Evolutionary conservation across 2,888 invertebrate species (phyloP).

Genomic region (Odontocolon sp.): DNA sequence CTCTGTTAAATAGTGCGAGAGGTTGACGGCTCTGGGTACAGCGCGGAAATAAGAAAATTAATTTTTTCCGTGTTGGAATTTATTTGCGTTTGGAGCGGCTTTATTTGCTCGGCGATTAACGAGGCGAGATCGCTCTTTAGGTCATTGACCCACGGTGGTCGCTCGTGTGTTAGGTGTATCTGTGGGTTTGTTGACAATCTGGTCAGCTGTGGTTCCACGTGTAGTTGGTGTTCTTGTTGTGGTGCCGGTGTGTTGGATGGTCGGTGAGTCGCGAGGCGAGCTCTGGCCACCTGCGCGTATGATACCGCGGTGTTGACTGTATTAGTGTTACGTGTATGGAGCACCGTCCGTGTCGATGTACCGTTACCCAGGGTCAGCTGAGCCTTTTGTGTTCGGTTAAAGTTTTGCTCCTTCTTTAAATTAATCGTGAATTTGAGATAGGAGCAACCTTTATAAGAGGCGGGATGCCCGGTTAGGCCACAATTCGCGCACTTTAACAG

Average conservation of each 20-base stretch:
- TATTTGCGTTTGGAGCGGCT: background rate
- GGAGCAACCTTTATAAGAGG: slow-evolving; percentile 35
- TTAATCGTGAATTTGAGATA: slow-evolving; percentile 7
- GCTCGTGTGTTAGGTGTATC: background rate
- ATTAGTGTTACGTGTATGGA: too few species aligned
- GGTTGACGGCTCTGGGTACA: too few species aligned
- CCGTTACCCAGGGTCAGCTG: too few species aligned
- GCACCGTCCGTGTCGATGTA: too few species aligned
- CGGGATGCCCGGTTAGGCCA: slow-evolving; percentile 20
- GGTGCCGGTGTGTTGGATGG: too few species aligned
- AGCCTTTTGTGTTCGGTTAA: too few species aligned
- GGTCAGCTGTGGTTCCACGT: background rate
- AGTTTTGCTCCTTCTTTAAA: background rate
- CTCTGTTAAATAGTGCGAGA: too few species aligned
- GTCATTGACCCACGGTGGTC: background rate
- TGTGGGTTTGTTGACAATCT: background rate
- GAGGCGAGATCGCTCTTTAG: background rate
- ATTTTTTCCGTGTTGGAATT: background rate
- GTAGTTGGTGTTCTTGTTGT: background rate
- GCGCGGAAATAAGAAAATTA: background rate
- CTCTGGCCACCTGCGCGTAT: background rate
- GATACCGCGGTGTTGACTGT: background rate
- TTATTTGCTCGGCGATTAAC: background rate
- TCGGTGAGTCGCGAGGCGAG: too few species aligned
- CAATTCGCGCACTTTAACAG: slow-evolving; percentile 28